Evolutionary conservation across 2,888 invertebrate genomes (phyloP).

Genomic region (Eudemis profundana): DNA sequence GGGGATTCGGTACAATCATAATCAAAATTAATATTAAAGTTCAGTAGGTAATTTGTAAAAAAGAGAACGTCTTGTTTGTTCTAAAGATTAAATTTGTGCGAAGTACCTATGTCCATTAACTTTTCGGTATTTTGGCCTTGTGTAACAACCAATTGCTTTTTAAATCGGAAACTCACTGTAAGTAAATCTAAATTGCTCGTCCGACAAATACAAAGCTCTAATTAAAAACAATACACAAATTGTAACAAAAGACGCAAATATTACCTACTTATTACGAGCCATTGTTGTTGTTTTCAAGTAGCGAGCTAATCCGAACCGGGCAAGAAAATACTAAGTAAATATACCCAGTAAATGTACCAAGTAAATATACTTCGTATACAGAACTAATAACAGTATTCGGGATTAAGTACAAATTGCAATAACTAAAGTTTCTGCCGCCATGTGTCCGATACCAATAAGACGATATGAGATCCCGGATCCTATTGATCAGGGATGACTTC

Average conservation of each 20-base stretch:
- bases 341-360: slow-evolving; percentile 18
- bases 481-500: slow-evolving; percentile 30
- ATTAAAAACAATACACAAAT: slow-evolving; percentile 27
- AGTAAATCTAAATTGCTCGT: neutral
- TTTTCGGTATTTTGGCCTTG: neutral
- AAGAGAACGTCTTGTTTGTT: neutral
- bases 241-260: slow-evolving; percentile 29
- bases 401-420: slow-evolving; percentile 43
- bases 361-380: slow-evolving; percentile 28
- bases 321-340: slow-evolving; percentile 30
- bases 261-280: slow-evolving; percentile 24
- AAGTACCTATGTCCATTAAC: neutral
- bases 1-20: no score
- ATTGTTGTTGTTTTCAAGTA: slow-evolving; percentile 27
- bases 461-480: slow-evolving; percentile 28
- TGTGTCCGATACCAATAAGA: slow-evolving; percentile 37
- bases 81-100: no score
- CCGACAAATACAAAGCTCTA: slow-evolving; percentile 1
- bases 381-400: slow-evolving; percentile 40
- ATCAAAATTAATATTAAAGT: no score
- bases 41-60: no score
- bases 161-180: neutral
- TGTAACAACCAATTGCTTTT: neutral
- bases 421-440: slow-evolving; percentile 34
- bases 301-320: slow-evolving; percentile 5